phyloP scores from a whole-genome alignment of 2,888 invertebrate species.

The Aphidius colemani region DNA sequence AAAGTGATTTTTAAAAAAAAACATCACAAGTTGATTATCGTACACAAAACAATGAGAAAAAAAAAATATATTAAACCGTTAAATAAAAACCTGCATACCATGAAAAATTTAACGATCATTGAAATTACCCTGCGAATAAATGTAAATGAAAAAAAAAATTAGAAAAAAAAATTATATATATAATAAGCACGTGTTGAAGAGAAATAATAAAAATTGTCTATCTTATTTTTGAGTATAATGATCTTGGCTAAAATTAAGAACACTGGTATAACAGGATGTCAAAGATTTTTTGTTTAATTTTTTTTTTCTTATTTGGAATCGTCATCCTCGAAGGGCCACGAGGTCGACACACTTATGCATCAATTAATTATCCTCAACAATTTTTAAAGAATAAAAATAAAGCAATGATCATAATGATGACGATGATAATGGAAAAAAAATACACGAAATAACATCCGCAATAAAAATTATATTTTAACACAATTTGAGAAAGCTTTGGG shows the following conservation, averaged over 20 bases:
- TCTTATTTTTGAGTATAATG: too few relatives aligned
- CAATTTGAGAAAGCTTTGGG: slow-evolving; percentile 3
- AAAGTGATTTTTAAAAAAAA: too few relatives aligned
- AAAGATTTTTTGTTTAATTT: background rate
- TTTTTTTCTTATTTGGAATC: background rate
- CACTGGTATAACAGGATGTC: background rate
- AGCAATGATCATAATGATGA: too few relatives aligned
- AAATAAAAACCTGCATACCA: background rate
- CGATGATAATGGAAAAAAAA: too few relatives aligned
- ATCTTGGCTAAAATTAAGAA: background rate
- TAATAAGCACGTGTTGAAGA: background rate
- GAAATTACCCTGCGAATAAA: background rate
- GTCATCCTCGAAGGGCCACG: background rate
- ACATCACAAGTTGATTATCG: too few relatives aligned
- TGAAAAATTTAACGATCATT: background rate
- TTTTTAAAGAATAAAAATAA: background rate
- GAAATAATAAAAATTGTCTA: slow-evolving; percentile 1
- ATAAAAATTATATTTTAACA: background rate
- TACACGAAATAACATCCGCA: too few relatives aligned
- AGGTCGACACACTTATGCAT: slow-evolving; percentile 3
- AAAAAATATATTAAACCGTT: background rate
- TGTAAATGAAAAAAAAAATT: too few relatives aligned
- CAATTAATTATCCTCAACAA: background rate
- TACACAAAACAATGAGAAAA: too few relatives aligned
- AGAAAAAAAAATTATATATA: too few relatives aligned